These are phyloP conservation scores for Tenthredo amoena DNA, from an alignment of 2,888 invertebrate species.

Conservation along the genomic window DNA sequence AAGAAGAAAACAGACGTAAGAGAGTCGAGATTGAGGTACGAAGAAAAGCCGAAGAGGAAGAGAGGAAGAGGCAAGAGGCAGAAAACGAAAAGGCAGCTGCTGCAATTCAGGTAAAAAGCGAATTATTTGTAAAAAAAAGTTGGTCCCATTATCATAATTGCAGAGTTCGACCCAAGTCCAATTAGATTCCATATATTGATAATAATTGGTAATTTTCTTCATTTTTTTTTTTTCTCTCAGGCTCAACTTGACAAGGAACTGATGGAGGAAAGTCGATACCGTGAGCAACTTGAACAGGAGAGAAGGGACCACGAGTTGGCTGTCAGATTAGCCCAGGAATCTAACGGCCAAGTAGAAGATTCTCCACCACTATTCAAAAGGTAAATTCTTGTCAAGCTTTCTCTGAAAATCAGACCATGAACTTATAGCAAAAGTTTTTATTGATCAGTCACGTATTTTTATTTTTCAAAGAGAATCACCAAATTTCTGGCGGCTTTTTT, in stretches of 20 bases:
- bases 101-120: conserved; percentile 79
- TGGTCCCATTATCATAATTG: not conserved
- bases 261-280: conserved; percentile 84
- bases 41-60: conserved; percentile 91
- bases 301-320: conserved; percentile 96
- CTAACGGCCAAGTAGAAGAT: conserved; percentile 91
- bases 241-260: conserved; percentile 86
- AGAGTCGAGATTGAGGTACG: conserved; percentile 94
- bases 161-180: not conserved
- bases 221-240: conserved; percentile 65
- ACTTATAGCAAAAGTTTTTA: not conserved
- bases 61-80: conserved; percentile 85
- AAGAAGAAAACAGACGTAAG: conserved; percentile 89
- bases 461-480: not conserved
- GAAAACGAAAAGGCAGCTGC: conserved; percentile 85
- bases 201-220: conserved; percentile 3
- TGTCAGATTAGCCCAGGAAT: conserved; percentile 93
- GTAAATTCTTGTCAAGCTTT: conserved; percentile 77
- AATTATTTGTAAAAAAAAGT: not conserved
- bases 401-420: not conserved
- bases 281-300: conserved; percentile 94
- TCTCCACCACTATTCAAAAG: conserved; percentile 88
- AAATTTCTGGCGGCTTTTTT: not conserved
- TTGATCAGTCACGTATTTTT: not conserved
- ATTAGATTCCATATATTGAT: not conserved